Conservation (phyloP, 2,888 invertebrate genomes). For the Aphidoletes aphidimyza region DNA sequence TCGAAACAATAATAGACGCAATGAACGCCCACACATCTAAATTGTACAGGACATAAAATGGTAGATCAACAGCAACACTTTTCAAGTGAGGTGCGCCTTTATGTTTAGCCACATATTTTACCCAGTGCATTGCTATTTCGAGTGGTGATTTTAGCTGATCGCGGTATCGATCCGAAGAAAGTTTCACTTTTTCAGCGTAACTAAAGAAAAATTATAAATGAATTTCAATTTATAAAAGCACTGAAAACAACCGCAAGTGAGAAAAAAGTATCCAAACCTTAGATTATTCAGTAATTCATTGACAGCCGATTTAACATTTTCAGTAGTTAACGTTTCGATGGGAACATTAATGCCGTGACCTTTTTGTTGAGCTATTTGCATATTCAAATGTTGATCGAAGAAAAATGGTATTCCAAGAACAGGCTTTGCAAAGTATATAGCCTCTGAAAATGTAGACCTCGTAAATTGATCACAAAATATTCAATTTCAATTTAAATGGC, state of each 20-base stretch:
- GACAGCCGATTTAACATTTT: neutral
- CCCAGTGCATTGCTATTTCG: constrained; percentile 64
- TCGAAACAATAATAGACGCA: too few relatives aligned
- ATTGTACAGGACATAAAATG: constrained; percentile 57
- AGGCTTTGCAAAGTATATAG: constrained; percentile 67
- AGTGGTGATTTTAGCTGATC: constrained; percentile 63
- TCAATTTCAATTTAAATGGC: neutral
- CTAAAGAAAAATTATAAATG: neutral
- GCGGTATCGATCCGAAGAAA: constrained; percentile 61
- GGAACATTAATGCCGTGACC: constrained; percentile 66
- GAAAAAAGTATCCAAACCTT: too few relatives aligned
- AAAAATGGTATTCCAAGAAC: constrained; percentile 68
- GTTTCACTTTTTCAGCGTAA: constrained; percentile 58
- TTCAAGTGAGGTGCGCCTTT: constrained; percentile 63
- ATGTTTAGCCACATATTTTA: constrained; percentile 63
- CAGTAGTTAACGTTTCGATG: constrained; percentile 61
- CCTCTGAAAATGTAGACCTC: constrained; percentile 60
- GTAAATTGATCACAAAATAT: neutral
- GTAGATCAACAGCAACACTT: constrained; percentile 62
- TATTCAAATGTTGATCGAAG: constrained; percentile 69
- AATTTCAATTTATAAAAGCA: neutral
- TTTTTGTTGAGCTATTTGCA: constrained; percentile 64
- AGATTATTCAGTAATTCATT: neutral
- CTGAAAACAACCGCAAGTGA: constrained; percentile 62
- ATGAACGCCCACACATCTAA: constrained; percentile 61